Conservation (phyloP, 1,140 invertebrate species). For the Brachionus manjavacas region DNA sequence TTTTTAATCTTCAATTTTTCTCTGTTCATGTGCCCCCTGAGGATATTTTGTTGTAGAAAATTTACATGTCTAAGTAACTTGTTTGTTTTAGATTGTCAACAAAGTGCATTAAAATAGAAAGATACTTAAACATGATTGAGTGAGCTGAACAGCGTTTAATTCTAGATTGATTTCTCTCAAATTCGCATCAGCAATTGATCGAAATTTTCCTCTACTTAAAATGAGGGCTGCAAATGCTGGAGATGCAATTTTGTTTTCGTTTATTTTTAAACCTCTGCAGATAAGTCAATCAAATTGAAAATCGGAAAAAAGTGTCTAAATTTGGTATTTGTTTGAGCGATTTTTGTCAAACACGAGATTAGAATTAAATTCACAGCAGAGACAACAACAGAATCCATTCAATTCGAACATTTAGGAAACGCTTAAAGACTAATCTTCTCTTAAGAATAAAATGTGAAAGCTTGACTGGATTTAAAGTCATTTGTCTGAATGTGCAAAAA, state of each 20-base stretch:
- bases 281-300: neutral
- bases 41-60: constrained; percentile 11
- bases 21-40: neutral
- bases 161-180: neutral
- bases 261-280: neutral
- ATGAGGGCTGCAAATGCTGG: neutral
- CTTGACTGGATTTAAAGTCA: neutral
- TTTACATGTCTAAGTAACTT: constrained; percentile 38
- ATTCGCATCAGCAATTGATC: neutral
- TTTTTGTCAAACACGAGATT: neutral
- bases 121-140: constrained; percentile 10
- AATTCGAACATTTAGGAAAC: neutral
- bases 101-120: neutral
- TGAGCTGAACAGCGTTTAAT: neutral
- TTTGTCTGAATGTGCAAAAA: neutral
- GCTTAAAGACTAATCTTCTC: neutral
- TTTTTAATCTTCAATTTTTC: neutral
- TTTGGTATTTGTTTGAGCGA: neutral
- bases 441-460: neutral
- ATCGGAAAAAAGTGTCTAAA: neutral
- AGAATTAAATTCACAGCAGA: neutral
- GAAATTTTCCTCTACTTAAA: neutral
- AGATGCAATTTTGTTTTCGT: neutral
- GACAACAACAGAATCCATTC: neutral
- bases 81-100: neutral